phyloP scores from a whole-genome alignment of 2,113 vertebrate genomes.

The Hemiprocne comata region DNA sequence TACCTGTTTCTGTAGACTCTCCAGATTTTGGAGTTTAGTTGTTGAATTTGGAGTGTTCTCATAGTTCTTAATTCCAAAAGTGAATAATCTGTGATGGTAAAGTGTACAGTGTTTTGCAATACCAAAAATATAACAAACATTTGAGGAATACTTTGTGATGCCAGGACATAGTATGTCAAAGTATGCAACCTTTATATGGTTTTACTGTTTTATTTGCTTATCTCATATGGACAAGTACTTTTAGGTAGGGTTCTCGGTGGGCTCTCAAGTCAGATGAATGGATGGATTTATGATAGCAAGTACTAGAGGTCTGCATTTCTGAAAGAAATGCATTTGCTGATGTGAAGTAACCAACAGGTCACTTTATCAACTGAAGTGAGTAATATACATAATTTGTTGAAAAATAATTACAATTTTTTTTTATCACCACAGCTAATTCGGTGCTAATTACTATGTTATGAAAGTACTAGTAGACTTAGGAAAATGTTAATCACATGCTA shows the following conservation, averaged over 20 bases:
- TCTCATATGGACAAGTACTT: background rate
- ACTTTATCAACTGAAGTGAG: background rate
- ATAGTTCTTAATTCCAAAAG: background rate
- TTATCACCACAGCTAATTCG: accelerated
- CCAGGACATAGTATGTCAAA: background rate
- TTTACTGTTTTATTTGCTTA: background rate
- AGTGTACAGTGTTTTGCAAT: background rate
- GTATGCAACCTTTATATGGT: background rate
- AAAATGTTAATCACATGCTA: background rate
- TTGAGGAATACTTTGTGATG: background rate
- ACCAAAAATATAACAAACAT: background rate
- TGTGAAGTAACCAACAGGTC: background rate
- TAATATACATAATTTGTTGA: background rate
- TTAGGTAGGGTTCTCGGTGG: background rate
- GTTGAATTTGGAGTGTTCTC: background rate
- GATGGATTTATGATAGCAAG: background rate
- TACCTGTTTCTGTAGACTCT: background rate
- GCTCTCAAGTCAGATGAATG: background rate
- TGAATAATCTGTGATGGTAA: background rate
- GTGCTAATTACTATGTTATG: background rate
- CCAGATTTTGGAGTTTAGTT: background rate
- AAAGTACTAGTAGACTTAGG: background rate
- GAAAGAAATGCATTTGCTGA: background rate
- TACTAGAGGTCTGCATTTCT: background rate
- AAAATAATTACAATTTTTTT: background rate